Conservation (phyloP, 2,888 invertebrate genomes). For the Zele albiditarsus region DNA sequence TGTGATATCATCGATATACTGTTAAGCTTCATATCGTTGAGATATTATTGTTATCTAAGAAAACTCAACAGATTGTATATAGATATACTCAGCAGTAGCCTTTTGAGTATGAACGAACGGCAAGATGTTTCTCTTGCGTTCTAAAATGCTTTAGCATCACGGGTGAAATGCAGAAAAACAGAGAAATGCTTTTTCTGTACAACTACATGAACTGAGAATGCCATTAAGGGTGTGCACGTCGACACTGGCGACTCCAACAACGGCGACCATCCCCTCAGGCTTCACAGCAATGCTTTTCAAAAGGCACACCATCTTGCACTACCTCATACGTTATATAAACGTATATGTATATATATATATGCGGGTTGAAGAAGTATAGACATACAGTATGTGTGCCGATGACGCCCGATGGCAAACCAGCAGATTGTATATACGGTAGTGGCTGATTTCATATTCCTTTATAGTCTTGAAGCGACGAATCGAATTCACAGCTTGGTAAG, state of each 20-base stretch:
- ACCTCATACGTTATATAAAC: background rate
- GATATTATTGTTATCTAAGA: background rate
- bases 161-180: slow-evolving; percentile 26
- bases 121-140: background rate
- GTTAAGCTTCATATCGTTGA: too few relatives aligned
- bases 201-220: slow-evolving; percentile 6
- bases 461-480: slow-evolving; percentile 38
- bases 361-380: background rate
- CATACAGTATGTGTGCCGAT: background rate
- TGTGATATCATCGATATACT: too few relatives aligned
- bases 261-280: slow-evolving; percentile 11
- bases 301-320: background rate
- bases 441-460: slow-evolving; percentile 46
- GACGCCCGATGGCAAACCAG: slow-evolving; percentile 5
- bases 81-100: background rate
- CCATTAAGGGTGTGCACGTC: background rate
- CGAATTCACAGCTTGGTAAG: slow-evolving; percentile 40
- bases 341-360: background rate
- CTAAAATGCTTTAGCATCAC: background rate
- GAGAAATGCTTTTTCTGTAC: slow-evolving; percentile 28
- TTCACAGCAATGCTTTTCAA: slow-evolving; percentile 11
- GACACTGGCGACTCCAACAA: background rate
- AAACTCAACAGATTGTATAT: background rate
- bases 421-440: background rate
- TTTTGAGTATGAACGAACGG: background rate